Percentiles rank a stretch among this genome's conserved stretches.
These are phyloP conservation scores for Macrosoma leucophasiata DNA, from an alignment of 2,888 invertebrate species.

Conservation along the genomic window DNA sequence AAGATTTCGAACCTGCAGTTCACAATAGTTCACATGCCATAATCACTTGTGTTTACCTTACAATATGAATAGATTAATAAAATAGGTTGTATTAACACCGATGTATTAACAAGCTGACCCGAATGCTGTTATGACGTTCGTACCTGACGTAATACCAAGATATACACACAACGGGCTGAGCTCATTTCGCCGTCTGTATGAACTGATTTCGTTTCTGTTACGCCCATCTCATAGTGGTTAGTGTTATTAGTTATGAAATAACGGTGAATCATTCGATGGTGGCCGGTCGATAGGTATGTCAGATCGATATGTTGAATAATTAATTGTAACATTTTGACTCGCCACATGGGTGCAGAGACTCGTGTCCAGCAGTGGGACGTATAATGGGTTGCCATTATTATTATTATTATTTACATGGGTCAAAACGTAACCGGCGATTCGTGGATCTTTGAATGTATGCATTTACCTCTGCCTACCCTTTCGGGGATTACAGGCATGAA, in stretches of 20 bases:
- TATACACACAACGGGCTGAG: constrained; percentile 32
- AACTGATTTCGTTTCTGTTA: constrained; percentile 44
- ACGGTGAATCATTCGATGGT: too few relatives aligned
- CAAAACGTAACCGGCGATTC: too few relatives aligned
- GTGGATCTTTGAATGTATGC: too few relatives aligned
- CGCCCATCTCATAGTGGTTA: constrained; percentile 29
- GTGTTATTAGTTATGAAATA: constrained; percentile 26
- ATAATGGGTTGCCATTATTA: neutral
- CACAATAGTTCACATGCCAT: too few relatives aligned
- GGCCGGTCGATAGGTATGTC: too few relatives aligned
- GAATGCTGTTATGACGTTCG: constrained; percentile 59
- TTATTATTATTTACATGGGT: neutral
- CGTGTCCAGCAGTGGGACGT: neutral
- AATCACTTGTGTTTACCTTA: constrained; percentile 25
- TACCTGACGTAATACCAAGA: constrained; percentile 51
- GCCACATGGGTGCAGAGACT: neutral
- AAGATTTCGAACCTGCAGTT: too few relatives aligned
- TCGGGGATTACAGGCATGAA: too few relatives aligned
- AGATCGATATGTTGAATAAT: too few relatives aligned
- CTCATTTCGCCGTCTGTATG: constrained; percentile 35
- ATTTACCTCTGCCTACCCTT: too few relatives aligned
- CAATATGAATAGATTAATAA: constrained; percentile 47
- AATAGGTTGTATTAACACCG: constrained; percentile 58
- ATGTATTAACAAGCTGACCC: constrained; percentile 61
- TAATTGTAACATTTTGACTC: too few relatives aligned